Base-by-base conservation (phyloP, 1,140 invertebrate genomes). In the Pseudobourletiella spinata region DNA sequence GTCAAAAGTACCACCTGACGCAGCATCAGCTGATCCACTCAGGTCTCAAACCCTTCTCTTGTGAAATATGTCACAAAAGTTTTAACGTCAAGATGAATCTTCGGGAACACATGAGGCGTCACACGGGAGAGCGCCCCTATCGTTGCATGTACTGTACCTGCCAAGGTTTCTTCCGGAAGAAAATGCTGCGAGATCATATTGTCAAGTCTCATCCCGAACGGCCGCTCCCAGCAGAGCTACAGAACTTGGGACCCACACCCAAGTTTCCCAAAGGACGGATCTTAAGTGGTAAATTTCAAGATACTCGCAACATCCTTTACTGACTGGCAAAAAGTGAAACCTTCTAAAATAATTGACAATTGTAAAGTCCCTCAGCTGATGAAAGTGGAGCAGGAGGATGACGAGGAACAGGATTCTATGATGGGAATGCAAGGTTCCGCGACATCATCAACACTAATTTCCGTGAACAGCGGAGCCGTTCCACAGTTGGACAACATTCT, bases 21-120 rank as follows among this genome's bases (percentile, higher is more conserved):
- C 52, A 59, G 22, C 65, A 64, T 48, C 24, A 54, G 14, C 32
- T 60, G 35, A 67, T 68, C 32, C 69, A 70, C 44, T 66, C 71
- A 11, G 79, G 78, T 1, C 77, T 79, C 32, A 80, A 79, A 63
- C 79, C 79, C 0, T 78, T 78, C 57, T 71, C 74, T 0, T 81
- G 79, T 68, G 75, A 79, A 30, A 61, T 77, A 3, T 81, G 69
- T 30, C 28, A 50, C 18, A 65, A 64, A 43, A 42, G 39, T 14
- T 70, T 68, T 57, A 55, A 65, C 50, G 66, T 91, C 89, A 68
- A 70, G 43, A 63, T 65, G 57, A 66, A 64, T 57, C 54, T 70
- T 35, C 50, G 60, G 18, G 63, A 62, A 28, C 81, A 83, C 52
- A 70, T 71, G 61, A 65, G 73, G 72, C 16, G 74, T 14, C 75